Evolutionary conservation across 2,113 vertebrate genomes (phyloP).

Genomic region (Ahaetulla prasina): DNA sequence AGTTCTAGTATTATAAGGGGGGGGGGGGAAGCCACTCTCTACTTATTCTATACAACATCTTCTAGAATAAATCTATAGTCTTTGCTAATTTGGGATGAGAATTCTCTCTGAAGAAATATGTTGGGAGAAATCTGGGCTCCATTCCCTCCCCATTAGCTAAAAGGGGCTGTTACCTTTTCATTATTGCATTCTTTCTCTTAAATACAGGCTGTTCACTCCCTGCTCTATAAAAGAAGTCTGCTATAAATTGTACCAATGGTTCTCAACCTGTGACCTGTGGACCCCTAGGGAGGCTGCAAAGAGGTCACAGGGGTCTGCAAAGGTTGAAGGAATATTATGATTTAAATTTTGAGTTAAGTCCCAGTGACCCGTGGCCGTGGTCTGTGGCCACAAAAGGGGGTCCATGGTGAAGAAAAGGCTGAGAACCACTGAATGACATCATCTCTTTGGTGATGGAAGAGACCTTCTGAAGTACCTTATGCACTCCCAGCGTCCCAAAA

Average conservation of each 20-base stretch:
- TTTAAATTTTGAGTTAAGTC: background rate
- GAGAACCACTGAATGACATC: background rate
- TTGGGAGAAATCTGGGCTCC: background rate
- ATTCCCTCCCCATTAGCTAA: background rate
- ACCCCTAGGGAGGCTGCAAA: background rate
- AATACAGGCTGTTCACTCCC: background rate
- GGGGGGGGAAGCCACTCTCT: fast-evolving
- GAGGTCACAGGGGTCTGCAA: background rate
- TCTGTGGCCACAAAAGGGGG: background rate
- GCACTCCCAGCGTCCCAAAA: constrained; percentile 91
- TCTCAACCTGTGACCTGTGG: background rate
- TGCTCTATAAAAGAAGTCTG: background rate
- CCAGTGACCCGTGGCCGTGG: background rate
- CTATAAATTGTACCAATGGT: background rate
- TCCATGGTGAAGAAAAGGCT: background rate
- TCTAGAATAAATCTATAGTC: background rate
- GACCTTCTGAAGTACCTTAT: constrained; percentile 78
- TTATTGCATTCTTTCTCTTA: background rate
- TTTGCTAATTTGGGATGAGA: background rate
- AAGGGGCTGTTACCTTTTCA: background rate
- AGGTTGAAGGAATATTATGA: background rate
- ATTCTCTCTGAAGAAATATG: background rate
- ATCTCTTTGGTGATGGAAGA: background rate
- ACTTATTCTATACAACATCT: background rate
- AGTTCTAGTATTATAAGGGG: background rate